Evolutionary conservation across 2,113 vertebrate genomes (phyloP), one percentile per base, ranked within the genome.

Genomic region (Nesogale talazaci): DNA sequence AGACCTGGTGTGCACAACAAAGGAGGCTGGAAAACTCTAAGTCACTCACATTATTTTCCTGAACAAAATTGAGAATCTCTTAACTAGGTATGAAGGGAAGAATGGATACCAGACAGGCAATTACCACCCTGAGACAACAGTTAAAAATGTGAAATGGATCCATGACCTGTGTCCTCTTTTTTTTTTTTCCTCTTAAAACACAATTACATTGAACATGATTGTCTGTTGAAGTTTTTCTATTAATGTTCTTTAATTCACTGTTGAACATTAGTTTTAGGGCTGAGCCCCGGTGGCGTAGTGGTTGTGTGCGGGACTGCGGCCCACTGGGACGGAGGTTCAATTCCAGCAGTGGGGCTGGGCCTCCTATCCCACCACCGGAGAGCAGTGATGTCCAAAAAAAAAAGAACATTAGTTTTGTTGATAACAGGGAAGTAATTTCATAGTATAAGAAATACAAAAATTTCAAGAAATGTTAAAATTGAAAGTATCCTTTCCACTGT

Each of bases 371-470:
- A n/a, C n/a, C n/a, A n/a, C n/a, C n/a, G n/a, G n/a, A n/a, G n/a
- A n/a, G n/a, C n/a, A n/a, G n/a, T n/a, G n/a, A n/a, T n/a, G n/a
- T n/a, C n/a, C n/a, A n/a, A n/a, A n/a, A n/a, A n/a, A n/a, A n/a
- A n/a, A n/a, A n/a, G 22, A 69, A 80, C 8, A 9, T 69, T 88
- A 20, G 34, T 81, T 86, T 90, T 88, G 25, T 89, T 79, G 63
- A 52, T 77, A 83, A 42, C 76, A 52, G 86, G 38, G 76, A 94
- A 81, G 16, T 86, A 56, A 67, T 93, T 17, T 91, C 34, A 93
- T 89, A 79, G 4, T 82, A 77, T 89, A 83, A 95, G 89, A 89
- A 83, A 85, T 91, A 40, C 6, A 77, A 46, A 23, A 52, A 12
- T 52, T 56, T 59, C 15, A 72, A 38, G 4, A 90, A 87, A 84